These are phyloP conservation scores for Drosophila serrata DNA, from an alignment of 1,140 invertebrate genomes.

Conservation along the genomic window DNA sequence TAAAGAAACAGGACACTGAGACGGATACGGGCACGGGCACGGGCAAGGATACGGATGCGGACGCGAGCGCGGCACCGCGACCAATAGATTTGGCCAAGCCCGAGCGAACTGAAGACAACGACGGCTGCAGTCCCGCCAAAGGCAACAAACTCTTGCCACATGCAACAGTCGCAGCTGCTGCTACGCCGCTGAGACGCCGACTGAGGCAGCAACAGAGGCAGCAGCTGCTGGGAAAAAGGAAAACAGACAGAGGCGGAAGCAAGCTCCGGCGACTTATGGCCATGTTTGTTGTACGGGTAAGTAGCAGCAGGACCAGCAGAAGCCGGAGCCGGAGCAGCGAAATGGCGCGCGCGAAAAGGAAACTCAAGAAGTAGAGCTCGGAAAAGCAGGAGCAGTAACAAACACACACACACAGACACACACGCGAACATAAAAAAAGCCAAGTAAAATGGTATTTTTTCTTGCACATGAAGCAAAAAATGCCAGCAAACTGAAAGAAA, in stretches of 20 bases:
- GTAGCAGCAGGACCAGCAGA: constrained; percentile 53
- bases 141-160: constrained; percentile 67
- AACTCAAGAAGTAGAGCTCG: constrained; percentile 77
- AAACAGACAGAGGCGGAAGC: constrained; percentile 59
- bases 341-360: constrained; percentile 79
- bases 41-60: constrained; percentile 45
- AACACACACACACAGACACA: constrained; percentile 35
- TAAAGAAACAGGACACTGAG: constrained; percentile 10
- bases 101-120: constrained; percentile 79
- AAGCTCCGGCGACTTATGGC: constrained; percentile 73
- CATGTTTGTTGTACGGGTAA: constrained; percentile 76
- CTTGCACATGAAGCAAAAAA: constrained; percentile 78
- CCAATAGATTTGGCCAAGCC: constrained; percentile 81
- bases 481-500: constrained; percentile 78
- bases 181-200: constrained; percentile 22
- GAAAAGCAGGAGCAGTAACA: constrained; percentile 50
- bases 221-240: constrained; percentile 32
- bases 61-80: constrained; percentile 67
- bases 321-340: constrained; percentile 51
- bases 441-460: constrained; percentile 75
- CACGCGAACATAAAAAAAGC: constrained; percentile 71
- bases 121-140: constrained; percentile 74
- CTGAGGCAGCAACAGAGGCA: constrained; percentile 34
- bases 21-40: constrained; percentile 8
- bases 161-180: constrained; percentile 69